Evolutionary conservation across 2,888 invertebrate species (phyloP).

Genomic region (Drosophila flavopinicola): DNA sequence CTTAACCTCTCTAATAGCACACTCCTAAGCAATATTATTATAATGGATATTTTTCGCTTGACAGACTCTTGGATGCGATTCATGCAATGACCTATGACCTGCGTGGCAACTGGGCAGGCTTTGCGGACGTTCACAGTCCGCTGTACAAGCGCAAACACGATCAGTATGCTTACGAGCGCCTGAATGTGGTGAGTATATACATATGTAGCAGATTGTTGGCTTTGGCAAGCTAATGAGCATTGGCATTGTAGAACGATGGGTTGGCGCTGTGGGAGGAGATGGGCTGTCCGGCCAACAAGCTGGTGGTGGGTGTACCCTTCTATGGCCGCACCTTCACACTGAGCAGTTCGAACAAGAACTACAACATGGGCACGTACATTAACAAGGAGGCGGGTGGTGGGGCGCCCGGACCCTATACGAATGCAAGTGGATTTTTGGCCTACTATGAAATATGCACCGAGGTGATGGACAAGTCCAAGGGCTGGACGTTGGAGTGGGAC

Average conservation of each 20-base stretch:
- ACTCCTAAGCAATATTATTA: neutral
- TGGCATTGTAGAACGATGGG: conserved; percentile 90
- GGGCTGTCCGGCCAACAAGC: conserved; percentile 93
- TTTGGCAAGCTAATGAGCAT: conserved; percentile 23
- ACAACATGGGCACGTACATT: conserved; percentile 93
- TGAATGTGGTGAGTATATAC: conserved; percentile 91
- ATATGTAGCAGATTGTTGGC: too few species aligned
- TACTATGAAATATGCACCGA: conserved; percentile 94
- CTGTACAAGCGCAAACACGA: conserved; percentile 93
- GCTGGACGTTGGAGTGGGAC: conserved; percentile 94
- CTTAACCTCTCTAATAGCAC: neutral
- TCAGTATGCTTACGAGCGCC: conserved; percentile 94
- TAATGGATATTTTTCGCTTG: conserved; percentile 44
- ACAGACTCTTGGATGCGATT: conserved; percentile 90
- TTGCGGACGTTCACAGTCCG: conserved; percentile 95
- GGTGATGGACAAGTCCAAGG: conserved; percentile 88
- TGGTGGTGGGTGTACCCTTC: conserved; percentile 95
- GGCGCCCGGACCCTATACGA: conserved; percentile 92
- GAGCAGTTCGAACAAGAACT: conserved; percentile 92
- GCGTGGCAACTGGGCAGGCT: conserved; percentile 95
- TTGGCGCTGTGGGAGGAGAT: conserved; percentile 94
- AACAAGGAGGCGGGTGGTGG: conserved; percentile 96
- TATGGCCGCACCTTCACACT: conserved; percentile 94
- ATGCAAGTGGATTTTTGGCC: conserved; percentile 93
- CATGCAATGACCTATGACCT: conserved; percentile 95